A percentile compares a stretch with the other conserved stretches of the same genome.
Conservation (phyloP, 2,888 invertebrate genomes). For the Gortyna flavago region DNA sequence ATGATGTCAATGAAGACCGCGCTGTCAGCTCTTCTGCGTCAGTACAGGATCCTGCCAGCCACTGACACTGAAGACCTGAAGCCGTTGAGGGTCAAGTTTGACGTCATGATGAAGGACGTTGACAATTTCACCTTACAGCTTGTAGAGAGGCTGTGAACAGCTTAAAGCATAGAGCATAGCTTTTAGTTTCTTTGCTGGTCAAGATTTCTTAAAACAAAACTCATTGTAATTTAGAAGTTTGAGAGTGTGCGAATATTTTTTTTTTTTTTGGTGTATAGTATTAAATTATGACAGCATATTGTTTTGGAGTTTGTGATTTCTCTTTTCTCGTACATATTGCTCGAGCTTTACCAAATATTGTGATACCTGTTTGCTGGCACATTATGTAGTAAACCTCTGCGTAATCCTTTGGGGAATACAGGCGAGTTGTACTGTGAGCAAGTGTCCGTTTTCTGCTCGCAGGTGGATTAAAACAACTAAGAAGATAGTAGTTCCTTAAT, state of each 20-base stretch:
- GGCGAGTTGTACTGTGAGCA: too few relatives aligned
- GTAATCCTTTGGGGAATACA: too few relatives aligned
- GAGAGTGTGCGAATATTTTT: not conserved
- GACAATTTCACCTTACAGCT: slow-evolving; percentile 54
- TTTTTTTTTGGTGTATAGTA: slow-evolving; percentile 1
- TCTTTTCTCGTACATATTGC: not conserved
- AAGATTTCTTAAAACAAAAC: not conserved
- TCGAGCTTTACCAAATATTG: too few relatives aligned
- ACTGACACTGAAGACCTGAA: slow-evolving; percentile 28
- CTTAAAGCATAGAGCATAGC: not conserved
- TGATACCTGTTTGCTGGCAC: too few relatives aligned
- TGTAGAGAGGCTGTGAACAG: slow-evolving; percentile 26
- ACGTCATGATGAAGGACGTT: slow-evolving; percentile 71
- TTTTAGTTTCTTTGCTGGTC: not conserved
- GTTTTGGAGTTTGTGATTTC: not conserved
- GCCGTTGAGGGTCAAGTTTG: slow-evolving; percentile 64
- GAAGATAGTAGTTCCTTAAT: too few relatives aligned
- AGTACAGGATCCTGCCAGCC: slow-evolving; percentile 69
- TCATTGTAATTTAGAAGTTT: not conserved
- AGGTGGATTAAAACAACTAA: too few relatives aligned
- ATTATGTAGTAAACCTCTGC: too few relatives aligned
- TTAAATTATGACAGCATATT: slow-evolving; percentile 4
- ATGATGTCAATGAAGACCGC: slow-evolving; percentile 83
- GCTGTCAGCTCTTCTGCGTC: slow-evolving; percentile 73
- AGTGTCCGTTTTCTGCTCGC: too few relatives aligned